Conservation (phyloP, 2,113 vertebrate species). For the Grallaria varia region DNA sequence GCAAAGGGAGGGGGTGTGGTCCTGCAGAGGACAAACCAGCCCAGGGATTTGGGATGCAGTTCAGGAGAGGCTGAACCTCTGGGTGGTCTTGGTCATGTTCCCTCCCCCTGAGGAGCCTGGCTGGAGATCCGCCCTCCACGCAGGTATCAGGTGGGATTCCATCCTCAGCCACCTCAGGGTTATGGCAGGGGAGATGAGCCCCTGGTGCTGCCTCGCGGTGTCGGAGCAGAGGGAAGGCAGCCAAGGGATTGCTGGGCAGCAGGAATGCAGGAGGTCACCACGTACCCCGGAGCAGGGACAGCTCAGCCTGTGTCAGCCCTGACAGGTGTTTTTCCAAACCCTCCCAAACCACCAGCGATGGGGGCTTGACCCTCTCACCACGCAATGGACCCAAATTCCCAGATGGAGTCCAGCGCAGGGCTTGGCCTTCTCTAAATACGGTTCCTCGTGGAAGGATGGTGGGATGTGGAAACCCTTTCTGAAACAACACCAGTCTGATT, state of each 20-base stretch:
- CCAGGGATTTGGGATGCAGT: neutral
- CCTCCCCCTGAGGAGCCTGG: neutral
- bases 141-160: fast-evolving
- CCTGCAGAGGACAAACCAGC: neutral
- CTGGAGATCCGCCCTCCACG: neutral
- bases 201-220: neutral
- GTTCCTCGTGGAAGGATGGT: neutral
- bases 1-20: neutral
- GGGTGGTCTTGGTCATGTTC: neutral
- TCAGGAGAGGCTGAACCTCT: neutral
- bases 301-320: neutral
- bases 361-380: fast-evolving
- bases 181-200: fast-evolving
- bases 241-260: neutral
- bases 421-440: neutral
- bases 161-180: fast-evolving
- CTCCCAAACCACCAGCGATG: neutral
- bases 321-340: neutral
- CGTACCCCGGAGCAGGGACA: fast-evolving
- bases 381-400: fast-evolving
- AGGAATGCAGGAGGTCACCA: neutral
- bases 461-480: neutral
- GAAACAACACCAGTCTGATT: neutral
- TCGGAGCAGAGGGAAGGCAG: neutral
- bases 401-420: fast-evolving